phyloP scores from a whole-genome alignment of 2,888 invertebrate species.

The Trachelus tabidus region DNA sequence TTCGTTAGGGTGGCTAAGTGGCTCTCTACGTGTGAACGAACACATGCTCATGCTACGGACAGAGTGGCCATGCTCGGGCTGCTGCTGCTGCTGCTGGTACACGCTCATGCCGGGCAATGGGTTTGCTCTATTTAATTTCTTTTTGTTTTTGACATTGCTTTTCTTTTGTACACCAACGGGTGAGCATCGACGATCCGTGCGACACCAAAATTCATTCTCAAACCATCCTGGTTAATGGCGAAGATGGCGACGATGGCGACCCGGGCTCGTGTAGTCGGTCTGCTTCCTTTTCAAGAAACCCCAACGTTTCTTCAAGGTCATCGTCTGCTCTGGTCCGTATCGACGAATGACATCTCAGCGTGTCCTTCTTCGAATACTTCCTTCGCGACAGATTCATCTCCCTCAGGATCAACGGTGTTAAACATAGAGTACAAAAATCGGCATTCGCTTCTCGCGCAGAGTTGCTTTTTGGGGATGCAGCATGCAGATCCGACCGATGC shows the following conservation, averaged over 20 bases:
- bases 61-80: constrained; percentile 57
- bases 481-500: not conserved
- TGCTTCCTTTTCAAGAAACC: not conserved
- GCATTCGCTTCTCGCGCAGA: not conserved
- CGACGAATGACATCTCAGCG: not conserved
- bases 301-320: not conserved
- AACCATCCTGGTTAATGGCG: not conserved
- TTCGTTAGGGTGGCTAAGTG: constrained; percentile 29
- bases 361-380: not conserved
- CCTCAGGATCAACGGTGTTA: not conserved
- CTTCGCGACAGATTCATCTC: not conserved
- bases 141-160: not conserved
- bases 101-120: constrained; percentile 29
- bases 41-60: constrained; percentile 60
- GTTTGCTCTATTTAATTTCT: constrained; percentile 3
- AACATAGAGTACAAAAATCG: not conserved
- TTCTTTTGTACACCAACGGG: constrained; percentile 1
- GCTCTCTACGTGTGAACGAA: constrained; percentile 46
- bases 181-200: constrained; percentile 8
- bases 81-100: constrained; percentile 12
- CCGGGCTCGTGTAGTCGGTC: not conserved
- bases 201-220: constrained; percentile 8
- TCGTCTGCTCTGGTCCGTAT: not conserved
- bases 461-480: not conserved
- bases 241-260: not conserved